Percentiles rank a stretch among this genome's conserved stretches.
Conservation (phyloP, 2,888 invertebrate genomes). For the Pogonocherus hispidulus region DNA sequence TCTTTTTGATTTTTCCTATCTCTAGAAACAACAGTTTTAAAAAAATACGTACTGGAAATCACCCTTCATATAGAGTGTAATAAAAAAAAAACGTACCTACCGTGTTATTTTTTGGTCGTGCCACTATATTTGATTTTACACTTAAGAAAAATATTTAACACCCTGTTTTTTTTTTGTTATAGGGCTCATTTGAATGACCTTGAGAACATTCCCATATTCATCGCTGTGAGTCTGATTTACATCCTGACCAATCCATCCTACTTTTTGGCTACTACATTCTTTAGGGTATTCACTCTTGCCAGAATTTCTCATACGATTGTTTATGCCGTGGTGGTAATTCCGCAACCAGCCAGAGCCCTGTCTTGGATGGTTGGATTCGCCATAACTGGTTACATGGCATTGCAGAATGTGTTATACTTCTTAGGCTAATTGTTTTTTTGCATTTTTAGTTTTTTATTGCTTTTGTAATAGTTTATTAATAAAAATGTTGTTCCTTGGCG, state of each 20-base stretch:
- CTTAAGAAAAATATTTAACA: background rate
- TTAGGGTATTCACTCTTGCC: constrained; percentile 50
- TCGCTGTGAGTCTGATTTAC: constrained; percentile 74
- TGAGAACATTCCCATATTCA: constrained; percentile 78
- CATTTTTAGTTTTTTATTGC: background rate
- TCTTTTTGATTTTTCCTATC: too few relatives aligned
- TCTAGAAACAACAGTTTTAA: too few relatives aligned
- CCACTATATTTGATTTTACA: too few relatives aligned
- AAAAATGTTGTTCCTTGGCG: too few relatives aligned
- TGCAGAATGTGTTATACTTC: constrained; percentile 46
- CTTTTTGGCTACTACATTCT: constrained; percentile 66
- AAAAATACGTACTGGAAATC: too few relatives aligned
- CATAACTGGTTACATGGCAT: constrained; percentile 61
- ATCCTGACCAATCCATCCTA: constrained; percentile 72
- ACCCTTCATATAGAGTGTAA: too few relatives aligned
- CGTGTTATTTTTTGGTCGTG: too few relatives aligned
- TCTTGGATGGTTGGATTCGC: constrained; percentile 53
- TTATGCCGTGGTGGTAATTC: constrained; percentile 58
- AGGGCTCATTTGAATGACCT: constrained; percentile 79
- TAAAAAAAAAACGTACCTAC: too few relatives aligned
- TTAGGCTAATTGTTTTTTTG: background rate
- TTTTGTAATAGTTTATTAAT: too few relatives aligned
- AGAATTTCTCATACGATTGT: constrained; percentile 58
- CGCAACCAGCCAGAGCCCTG: constrained; percentile 59
- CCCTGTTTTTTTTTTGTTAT: constrained; percentile 50